Evolutionary conservation across 2,888 invertebrate species (phyloP).

Genomic region (Sesia bembeciformis): DNA sequence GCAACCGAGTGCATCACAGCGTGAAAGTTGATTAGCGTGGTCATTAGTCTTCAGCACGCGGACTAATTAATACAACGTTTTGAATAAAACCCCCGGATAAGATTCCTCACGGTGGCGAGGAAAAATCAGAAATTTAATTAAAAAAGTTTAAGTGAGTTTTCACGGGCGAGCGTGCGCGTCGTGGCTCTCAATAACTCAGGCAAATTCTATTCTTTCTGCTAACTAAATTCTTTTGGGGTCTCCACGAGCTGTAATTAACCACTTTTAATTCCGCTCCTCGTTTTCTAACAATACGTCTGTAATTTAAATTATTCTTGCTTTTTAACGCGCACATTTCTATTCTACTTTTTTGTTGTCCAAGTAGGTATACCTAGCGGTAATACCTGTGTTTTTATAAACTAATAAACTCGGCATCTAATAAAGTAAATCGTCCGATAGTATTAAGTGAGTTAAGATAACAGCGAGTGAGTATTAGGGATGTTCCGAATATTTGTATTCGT

Average conservation of each 20-base stretch:
- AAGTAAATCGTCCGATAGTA: no score
- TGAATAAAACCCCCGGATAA: slow-evolving; percentile 55
- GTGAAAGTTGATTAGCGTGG: slow-evolving; percentile 51
- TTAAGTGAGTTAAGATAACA: no score
- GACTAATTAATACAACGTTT: slow-evolving; percentile 69
- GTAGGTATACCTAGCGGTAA: no score
- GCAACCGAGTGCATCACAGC: slow-evolving; percentile 26
- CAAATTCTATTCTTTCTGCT: slow-evolving; percentile 31
- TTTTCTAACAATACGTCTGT: no score
- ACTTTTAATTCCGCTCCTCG: slow-evolving; percentile 14
- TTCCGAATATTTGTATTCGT: no score
- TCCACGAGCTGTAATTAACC: slow-evolving; percentile 32
- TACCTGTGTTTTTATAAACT: no score
- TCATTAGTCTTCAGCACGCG: slow-evolving; percentile 52
- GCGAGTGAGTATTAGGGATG: no score
- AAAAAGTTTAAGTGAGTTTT: slow-evolving; percentile 73
- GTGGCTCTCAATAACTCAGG: slow-evolving; percentile 56
- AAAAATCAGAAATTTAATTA: slow-evolving; percentile 72
- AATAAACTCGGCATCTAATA: no score
- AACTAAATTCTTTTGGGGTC: slow-evolving; percentile 25
- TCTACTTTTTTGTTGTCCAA: no score
- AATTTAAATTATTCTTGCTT: no score
- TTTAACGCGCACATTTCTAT: no score
- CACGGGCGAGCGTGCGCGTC: slow-evolving; percentile 55
- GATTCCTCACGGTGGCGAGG: slow-evolving; percentile 40